Percentiles rank a stretch among this genome's conserved stretches.
These are phyloP conservation scores for Lasius fuliginosus DNA, from an alignment of 2,888 invertebrate species.

Conservation along the genomic window DNA sequence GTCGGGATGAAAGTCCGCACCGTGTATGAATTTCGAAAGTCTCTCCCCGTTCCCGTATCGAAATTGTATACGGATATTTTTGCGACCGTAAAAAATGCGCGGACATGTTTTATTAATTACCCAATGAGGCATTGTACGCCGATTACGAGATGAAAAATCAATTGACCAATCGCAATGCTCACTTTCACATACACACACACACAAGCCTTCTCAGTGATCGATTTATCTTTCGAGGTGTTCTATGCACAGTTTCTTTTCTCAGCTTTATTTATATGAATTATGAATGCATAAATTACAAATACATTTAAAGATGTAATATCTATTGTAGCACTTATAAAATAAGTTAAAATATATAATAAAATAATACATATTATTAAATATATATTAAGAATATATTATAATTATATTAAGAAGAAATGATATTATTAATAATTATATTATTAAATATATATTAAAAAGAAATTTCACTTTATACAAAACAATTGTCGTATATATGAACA, in stretches of 20 bases:
- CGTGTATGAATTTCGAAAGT: conserved; percentile 57
- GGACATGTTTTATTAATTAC: conserved; percentile 42
- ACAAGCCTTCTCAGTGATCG: not conserved
- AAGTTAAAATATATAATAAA: not conserved
- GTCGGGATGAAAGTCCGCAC: conserved; percentile 52
- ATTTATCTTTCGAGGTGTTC: not conserved
- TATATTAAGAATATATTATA: too few species aligned
- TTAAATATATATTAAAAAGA: too few species aligned
- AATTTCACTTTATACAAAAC: too few species aligned
- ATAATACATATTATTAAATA: not conserved
- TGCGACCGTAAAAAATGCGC: conserved; percentile 2
- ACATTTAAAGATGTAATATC: not conserved
- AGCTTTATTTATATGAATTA: not conserved
- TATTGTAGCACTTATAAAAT: not conserved
- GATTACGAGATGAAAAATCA: conserved; percentile 17
- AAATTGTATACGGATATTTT: not conserved
- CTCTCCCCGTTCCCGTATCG: conserved; percentile 28
- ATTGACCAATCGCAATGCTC: not conserved
- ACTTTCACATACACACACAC: not conserved
- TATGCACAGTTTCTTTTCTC: not conserved
- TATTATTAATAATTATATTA: too few species aligned
- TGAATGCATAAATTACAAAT: not conserved
- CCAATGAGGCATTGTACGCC: conserved; percentile 24
- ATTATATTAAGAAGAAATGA: too few species aligned
- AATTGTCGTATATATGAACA: too few species aligned